phyloP scores from a whole-genome alignment of 2,888 invertebrate genomes.

The Rhagonycha fulva region DNA sequence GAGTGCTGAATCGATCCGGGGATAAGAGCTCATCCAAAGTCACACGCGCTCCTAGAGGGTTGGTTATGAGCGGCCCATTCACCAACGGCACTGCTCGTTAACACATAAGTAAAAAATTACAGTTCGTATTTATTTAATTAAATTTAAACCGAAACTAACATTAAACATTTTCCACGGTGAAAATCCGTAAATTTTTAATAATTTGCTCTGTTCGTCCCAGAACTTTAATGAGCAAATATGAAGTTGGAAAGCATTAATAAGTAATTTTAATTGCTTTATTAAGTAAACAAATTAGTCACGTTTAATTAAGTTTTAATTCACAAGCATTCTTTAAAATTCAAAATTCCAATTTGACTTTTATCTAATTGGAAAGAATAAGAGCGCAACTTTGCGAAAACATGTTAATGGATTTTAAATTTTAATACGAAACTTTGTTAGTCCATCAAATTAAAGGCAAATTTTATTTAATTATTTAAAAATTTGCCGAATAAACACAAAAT shows the following conservation, averaged over 20 bases:
- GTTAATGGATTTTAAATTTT: background rate
- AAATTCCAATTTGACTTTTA: background rate
- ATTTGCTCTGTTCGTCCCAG: background rate
- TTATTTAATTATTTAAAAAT: background rate
- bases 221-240: background rate
- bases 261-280: background rate
- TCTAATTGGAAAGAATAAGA: background rate
- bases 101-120: slow-evolving; percentile 15
- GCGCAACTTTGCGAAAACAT: background rate
- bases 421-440: background rate
- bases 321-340: background rate
- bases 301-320: background rate
- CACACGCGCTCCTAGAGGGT: slow-evolving; percentile 40
- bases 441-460: background rate
- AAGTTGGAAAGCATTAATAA: background rate
- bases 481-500: background rate
- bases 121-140: background rate
- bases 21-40: slow-evolving; percentile 42
- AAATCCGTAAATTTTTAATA: background rate
- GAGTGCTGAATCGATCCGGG: slow-evolving; percentile 47
- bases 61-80: slow-evolving; percentile 37
- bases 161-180: background rate
- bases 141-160: background rate
- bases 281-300: background rate
- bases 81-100: slow-evolving; percentile 28